Evolutionary conservation across 1,140 invertebrate species (phyloP).

Genomic region (Gonatopus flavifemur): DNA sequence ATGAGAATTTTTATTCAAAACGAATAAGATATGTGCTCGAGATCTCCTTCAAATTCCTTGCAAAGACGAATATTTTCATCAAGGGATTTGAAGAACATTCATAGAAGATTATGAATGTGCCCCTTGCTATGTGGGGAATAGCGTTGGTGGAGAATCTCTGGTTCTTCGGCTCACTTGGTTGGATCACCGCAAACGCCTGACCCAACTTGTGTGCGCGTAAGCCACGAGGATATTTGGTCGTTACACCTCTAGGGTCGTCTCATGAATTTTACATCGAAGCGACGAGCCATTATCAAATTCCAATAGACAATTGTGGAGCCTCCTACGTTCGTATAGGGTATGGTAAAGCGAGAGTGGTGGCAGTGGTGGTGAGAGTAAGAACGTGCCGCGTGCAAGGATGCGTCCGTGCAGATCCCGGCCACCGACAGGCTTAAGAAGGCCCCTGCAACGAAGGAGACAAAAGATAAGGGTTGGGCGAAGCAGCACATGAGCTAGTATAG

Average conservation of each 20-base stretch:
- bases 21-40: too few relatives aligned
- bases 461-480: too few relatives aligned
- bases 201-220: constrained; percentile 17
- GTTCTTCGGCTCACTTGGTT: too few relatives aligned
- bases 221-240: constrained; percentile 31
- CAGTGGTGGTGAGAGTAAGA: constrained; percentile 5
- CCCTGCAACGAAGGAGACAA: constrained; percentile 6
- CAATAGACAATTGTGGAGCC: constrained; percentile 43
- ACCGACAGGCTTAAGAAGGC: constrained; percentile 7
- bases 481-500: too few relatives aligned
- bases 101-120: too few relatives aligned
- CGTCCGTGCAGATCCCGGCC: constrained; percentile 11
- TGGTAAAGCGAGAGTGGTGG: not conserved
- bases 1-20: too few relatives aligned
- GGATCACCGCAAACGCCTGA: too few relatives aligned
- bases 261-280: constrained; percentile 45
- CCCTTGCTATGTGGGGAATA: too few relatives aligned
- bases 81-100: too few relatives aligned
- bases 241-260: constrained; percentile 28
- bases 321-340: not conserved
- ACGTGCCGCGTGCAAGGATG: constrained; percentile 19
- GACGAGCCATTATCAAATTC: constrained; percentile 45
- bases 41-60: too few relatives aligned
- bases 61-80: too few relatives aligned
- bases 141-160: too few relatives aligned